These are phyloP conservation scores for Tetragonula carbonaria DNA, from an alignment of 2,888 invertebrate species.

Conservation along the genomic window DNA sequence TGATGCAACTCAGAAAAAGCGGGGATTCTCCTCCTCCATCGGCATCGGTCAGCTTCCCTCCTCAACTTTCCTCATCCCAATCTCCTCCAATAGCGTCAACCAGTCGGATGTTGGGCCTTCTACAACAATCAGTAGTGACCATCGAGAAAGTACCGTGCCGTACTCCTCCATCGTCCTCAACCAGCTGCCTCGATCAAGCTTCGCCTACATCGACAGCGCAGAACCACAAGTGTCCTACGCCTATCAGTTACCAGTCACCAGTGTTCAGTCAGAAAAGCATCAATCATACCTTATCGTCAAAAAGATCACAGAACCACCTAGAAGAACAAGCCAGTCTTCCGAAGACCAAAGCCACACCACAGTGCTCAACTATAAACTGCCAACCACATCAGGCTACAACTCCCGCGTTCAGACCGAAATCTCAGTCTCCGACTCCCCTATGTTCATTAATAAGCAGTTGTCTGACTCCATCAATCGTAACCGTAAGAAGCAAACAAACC, in stretches of 20 bases:
- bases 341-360: conserved; percentile 61
- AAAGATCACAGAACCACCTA: conserved; percentile 72
- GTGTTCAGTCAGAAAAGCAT: conserved; percentile 68
- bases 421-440: conserved; percentile 65
- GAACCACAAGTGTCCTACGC: conserved; percentile 70
- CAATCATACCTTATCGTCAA: conserved; percentile 79
- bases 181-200: conserved; percentile 71
- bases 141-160: conserved; percentile 59
- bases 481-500: conserved; percentile 70
- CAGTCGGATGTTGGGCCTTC: conserved; percentile 62
- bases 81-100: conserved; percentile 73
- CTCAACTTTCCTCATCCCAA: conserved; percentile 81
- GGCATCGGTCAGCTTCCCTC: conserved; percentile 78
- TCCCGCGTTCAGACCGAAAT: conserved; percentile 62
- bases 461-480: conserved; percentile 65
- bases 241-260: conserved; percentile 70
- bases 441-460: conserved; percentile 68
- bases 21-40: conserved; percentile 71
- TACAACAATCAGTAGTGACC: conserved; percentile 60
- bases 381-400: conserved; percentile 67
- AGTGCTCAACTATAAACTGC: conserved; percentile 69
- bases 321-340: conserved; percentile 57
- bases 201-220: conserved; percentile 71
- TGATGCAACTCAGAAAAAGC: conserved; percentile 78
- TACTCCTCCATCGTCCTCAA: conserved; percentile 72